Conservation (phyloP, 1,140 invertebrate species). For the Archivesica marissinica region DNA sequence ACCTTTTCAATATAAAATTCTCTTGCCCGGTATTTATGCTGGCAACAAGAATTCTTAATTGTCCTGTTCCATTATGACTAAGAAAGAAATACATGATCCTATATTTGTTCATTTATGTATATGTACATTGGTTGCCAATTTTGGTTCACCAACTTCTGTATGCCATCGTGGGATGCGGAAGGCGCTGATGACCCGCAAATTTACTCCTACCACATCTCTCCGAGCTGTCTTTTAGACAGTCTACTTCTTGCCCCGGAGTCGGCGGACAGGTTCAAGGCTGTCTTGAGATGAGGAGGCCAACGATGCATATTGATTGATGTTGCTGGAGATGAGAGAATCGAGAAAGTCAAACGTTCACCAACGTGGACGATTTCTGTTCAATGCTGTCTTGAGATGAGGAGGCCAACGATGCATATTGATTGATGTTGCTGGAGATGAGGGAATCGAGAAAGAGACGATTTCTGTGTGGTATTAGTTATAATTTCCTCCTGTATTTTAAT, state of each 20-base stretch:
- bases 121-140: too few species aligned
- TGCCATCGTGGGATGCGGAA: slow-evolving; percentile 58
- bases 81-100: too few species aligned
- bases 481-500: slow-evolving; percentile 80
- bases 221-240: neutral
- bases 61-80: too few species aligned
- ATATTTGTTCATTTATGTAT: too few species aligned
- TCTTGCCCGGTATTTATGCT: too few species aligned
- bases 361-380: slow-evolving; percentile 64
- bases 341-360: slow-evolving; percentile 71
- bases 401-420: slow-evolving; percentile 19
- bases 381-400: slow-evolving; percentile 66
- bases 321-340: slow-evolving; percentile 68
- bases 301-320: slow-evolving; percentile 69
- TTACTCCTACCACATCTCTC: slow-evolving; percentile 47
- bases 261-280: slow-evolving; percentile 65
- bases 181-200: slow-evolving; percentile 47
- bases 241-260: neutral
- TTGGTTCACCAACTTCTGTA: too few species aligned
- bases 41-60: too few species aligned
- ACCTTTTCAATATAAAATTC: neutral
- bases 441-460: slow-evolving; percentile 72
- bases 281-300: slow-evolving; percentile 68
- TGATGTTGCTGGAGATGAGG: slow-evolving; percentile 67
- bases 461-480: slow-evolving; percentile 76